These are phyloP conservation scores for Anneissia japonica DNA, from an alignment of 35 echinoderm and acorn worm genomes.

Conservation along the genomic window DNA sequence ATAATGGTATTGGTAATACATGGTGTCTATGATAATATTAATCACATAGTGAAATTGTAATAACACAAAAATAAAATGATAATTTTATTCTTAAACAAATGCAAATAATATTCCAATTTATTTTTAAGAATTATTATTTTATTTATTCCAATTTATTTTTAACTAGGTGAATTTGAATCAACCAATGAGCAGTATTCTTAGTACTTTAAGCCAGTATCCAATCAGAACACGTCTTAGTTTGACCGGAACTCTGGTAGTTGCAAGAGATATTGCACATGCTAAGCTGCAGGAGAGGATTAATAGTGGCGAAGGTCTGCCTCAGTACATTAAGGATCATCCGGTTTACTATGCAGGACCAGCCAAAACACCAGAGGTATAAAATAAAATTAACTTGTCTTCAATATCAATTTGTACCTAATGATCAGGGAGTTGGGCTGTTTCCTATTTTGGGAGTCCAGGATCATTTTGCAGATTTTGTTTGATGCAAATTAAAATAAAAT, in stretches of 20 bases:
- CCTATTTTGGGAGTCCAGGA: too few relatives aligned
- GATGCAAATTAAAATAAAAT: too few relatives aligned
- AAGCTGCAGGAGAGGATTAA: constrained; percentile 81
- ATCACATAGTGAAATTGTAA: neutral
- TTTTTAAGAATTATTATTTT: too few relatives aligned
- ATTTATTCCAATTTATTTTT: neutral
- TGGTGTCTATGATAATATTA: too few relatives aligned
- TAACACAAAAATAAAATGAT: neutral
- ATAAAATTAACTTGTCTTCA: too few relatives aligned
- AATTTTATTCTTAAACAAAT: neutral
- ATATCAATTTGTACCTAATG: too few relatives aligned
- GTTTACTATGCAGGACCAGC: constrained; percentile 97
- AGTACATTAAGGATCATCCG: constrained; percentile 94
- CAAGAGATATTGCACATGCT: constrained; percentile 95
- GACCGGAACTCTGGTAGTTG: constrained; percentile 87
- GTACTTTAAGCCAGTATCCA: constrained; percentile 56
- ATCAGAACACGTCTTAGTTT: constrained; percentile 82
- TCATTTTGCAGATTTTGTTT: too few relatives aligned
- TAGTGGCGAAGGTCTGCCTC: constrained; percentile 59
- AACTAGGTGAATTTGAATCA: constrained; percentile 68
- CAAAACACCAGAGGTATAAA: constrained; percentile 81
- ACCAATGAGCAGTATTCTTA: constrained; percentile 75
- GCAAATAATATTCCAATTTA: too few relatives aligned
- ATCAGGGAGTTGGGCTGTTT: too few relatives aligned
- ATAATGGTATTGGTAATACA: too few relatives aligned